Conservation (phyloP, 2,113 vertebrate species). For the Chionomys nivalis region DNA sequence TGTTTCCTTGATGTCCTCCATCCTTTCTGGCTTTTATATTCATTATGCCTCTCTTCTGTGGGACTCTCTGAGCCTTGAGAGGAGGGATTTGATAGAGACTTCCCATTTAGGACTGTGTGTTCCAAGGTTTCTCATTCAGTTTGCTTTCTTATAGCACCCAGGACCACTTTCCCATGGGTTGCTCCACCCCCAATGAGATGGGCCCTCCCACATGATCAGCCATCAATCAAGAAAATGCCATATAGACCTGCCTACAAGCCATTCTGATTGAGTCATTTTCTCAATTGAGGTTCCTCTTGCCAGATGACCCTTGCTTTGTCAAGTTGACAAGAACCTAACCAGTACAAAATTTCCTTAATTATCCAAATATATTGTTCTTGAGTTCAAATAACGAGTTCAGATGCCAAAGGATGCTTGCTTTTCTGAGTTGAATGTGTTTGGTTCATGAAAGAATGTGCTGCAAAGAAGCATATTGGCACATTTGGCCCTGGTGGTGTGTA, state of each 20-base stretch:
- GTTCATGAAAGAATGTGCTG: constrained; percentile 22
- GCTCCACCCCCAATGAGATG: neutral
- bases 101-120: neutral
- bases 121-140: neutral
- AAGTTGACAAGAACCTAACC: neutral
- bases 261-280: neutral
- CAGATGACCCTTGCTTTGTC: neutral
- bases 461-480: neutral
- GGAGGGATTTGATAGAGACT: neutral
- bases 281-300: neutral
- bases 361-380: constrained; percentile 50
- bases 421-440: constrained; percentile 37
- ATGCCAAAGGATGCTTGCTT: constrained; percentile 30
- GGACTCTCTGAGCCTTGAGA: neutral
- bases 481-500: neutral
- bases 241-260: neutral
- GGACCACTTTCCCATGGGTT: neutral
- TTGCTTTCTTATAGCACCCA: neutral
- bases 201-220: neutral
- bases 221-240: neutral
- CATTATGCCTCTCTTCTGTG: neutral
- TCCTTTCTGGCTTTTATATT: neutral
- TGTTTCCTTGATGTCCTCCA: neutral
- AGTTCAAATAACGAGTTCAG: constrained; percentile 50
- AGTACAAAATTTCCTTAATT: constrained; percentile 35